Evolutionary conservation across 2,113 vertebrate species (phyloP), one percentile per base, ranked within the genome.

Genomic region (Hyperoodon ampullatus): DNA sequence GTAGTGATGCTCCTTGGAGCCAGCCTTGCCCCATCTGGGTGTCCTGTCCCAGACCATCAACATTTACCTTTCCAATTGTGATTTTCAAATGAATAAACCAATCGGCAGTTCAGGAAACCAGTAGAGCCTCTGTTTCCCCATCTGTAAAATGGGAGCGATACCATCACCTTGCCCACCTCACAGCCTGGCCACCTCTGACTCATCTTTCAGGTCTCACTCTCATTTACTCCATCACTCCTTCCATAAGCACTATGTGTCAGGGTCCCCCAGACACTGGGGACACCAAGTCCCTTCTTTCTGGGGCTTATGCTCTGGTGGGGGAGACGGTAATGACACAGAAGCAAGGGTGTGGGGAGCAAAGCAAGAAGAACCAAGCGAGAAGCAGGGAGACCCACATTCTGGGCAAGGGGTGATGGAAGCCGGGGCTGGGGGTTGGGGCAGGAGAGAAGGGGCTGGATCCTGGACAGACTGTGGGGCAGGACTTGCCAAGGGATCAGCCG

Each of bases 351-450:
- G 30, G 50, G 58, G 23, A 23, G 68, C 53, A 33, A 77, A 61
- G 35, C 12, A 8, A 5, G 23, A 35, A 50, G 44, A 72, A 66
- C 19, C 18, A 4, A 6, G 28, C 4, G 1, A 84, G 35, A 35
- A 14, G 44, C 39, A 68, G 72, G 63, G 50, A 75, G 39, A 26
- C 39, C 7, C 1, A 0, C 3, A 11, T n/a, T 55, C 61, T 7
- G 26, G 47, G 63, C 0, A 2, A 53, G 9, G 47, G 16, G 9
- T 7, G n/a, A 8, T 0, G 66, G 84, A 87, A 18, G 28, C 16
- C 21, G 2, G 44, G 50, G 44, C 24, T 4, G 4, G 39, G 44
- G 63, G 50, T 0, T 2, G 2, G 6, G 30, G 30, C 47, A 55
- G 3, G 5, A 11, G 26, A 74, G n/a, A 84, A 8, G 74, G 16